A percentile compares a stretch with the other conserved stretches of the same genome.
These are phyloP conservation scores for Daktulosphaira vitifoliae DNA, from an alignment of 1,140 invertebrate genomes.

Conservation along the genomic window DNA sequence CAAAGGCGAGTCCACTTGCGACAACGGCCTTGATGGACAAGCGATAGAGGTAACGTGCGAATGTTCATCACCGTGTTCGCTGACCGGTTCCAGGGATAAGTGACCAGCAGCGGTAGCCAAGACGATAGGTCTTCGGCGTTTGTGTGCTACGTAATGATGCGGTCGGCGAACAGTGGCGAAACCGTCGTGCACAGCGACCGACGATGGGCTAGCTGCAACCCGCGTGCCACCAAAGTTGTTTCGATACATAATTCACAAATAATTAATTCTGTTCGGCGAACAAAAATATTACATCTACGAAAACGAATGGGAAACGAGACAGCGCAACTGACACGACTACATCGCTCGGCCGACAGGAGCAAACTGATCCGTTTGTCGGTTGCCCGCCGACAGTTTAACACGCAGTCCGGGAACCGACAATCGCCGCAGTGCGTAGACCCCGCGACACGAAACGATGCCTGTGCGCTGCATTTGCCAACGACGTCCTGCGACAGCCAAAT, in stretches of 20 bases:
- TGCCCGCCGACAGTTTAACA: neutral
- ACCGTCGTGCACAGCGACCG: slow-evolving; percentile 32
- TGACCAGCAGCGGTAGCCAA: neutral
- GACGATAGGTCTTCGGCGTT: neutral
- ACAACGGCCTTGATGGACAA: neutral
- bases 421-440: neutral
- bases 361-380: neutral
- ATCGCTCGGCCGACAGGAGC: too few relatives aligned
- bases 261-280: too few relatives aligned
- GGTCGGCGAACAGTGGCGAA: slow-evolving; percentile 33
- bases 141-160: slow-evolving; percentile 30
- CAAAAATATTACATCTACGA: too few relatives aligned
- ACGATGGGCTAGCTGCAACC: neutral
- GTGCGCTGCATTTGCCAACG: neutral
- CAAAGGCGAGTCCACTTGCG: slow-evolving; percentile 45
- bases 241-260: neutral
- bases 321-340: neutral
- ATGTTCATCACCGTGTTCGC: slow-evolving; percentile 10
- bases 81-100: slow-evolving; percentile 24
- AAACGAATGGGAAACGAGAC: too few relatives aligned
- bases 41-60: neutral
- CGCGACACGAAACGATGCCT: too few relatives aligned
- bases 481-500: neutral
- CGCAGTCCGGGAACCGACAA: neutral
- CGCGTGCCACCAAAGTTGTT: neutral